Percentiles rank a stretch among this genome's conserved stretches.
phyloP scores from a whole-genome alignment of 2,113 vertebrate genomes.

The Microtus montanus region DNA sequence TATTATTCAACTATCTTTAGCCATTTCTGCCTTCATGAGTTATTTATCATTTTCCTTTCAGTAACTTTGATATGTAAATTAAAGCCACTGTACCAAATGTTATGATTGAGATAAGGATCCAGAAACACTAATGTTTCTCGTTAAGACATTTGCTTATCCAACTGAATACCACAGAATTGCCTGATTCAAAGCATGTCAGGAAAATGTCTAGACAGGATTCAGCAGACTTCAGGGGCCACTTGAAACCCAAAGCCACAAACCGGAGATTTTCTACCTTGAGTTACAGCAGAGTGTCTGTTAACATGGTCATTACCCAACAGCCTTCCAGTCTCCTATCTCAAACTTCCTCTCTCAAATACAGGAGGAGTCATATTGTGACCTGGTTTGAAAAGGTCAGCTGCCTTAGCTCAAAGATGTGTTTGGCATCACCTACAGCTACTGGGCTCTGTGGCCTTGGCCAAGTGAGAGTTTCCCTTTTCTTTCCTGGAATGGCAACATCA shows the following conservation, averaged over 20 bases:
- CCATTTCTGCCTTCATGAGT: conserved; percentile 66
- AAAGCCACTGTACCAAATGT: conserved; percentile 65
- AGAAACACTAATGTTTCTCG: conserved; percentile 73
- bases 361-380: background rate
- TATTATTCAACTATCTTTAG: conserved; percentile 62
- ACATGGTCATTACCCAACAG: background rate
- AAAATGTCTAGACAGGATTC: background rate
- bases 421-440: background rate
- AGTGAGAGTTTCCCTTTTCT: background rate
- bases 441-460: background rate
- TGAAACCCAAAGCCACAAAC: conserved; percentile 24
- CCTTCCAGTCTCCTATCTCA: background rate
- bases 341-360: conserved; percentile 42
- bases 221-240: conserved; percentile 1
- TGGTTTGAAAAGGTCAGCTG: background rate
- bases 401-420: background rate
- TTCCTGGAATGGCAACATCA: background rate
- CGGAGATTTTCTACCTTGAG: background rate
- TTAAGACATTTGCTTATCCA: conserved; percentile 63
- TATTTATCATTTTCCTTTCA: conserved; percentile 67
- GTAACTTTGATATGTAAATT: conserved; percentile 67
- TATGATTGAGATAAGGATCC: conserved; percentile 72
- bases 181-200: background rate
- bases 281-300: background rate
- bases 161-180: conserved; percentile 46